Conservation (phyloP, 2,888 invertebrate species). For the Cataglyphis cursor region DNA sequence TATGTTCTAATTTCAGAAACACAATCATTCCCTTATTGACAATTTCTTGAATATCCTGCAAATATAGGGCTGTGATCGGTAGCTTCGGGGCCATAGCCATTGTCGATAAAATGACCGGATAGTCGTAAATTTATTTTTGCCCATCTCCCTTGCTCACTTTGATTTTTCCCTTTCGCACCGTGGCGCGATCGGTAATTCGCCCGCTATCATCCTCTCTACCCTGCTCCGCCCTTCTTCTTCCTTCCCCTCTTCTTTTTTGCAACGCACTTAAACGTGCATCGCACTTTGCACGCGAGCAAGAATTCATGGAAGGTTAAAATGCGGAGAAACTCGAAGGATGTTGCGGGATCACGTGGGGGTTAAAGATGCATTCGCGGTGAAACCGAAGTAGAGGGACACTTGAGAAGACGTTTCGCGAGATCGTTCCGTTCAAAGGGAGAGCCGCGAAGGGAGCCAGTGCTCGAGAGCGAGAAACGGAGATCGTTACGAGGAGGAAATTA, state of each 20-base stretch:
- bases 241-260: constrained; percentile 28
- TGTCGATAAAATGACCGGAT: constrained; percentile 70
- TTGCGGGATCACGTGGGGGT: constrained; percentile 35
- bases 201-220: constrained; percentile 31
- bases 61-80: background rate
- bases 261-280: constrained; percentile 66
- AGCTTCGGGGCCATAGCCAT: background rate
- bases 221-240: background rate
- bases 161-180: constrained; percentile 60
- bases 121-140: constrained; percentile 74
- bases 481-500: constrained; percentile 80
- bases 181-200: constrained; percentile 69
- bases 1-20: background rate
- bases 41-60: constrained; percentile 37
- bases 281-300: constrained; percentile 67
- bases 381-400: constrained; percentile 63
- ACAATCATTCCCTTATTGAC: constrained; percentile 36
- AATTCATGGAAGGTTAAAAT: constrained; percentile 49
- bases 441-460: background rate
- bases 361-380: constrained; percentile 67
- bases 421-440: background rate
- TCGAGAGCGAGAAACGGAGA: constrained; percentile 54
- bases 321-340: background rate
- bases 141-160: constrained; percentile 41
- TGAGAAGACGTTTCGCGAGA: constrained; percentile 18